Conservation (phyloP, 2,888 invertebrate species). For the Euplagia quadripunctaria region DNA sequence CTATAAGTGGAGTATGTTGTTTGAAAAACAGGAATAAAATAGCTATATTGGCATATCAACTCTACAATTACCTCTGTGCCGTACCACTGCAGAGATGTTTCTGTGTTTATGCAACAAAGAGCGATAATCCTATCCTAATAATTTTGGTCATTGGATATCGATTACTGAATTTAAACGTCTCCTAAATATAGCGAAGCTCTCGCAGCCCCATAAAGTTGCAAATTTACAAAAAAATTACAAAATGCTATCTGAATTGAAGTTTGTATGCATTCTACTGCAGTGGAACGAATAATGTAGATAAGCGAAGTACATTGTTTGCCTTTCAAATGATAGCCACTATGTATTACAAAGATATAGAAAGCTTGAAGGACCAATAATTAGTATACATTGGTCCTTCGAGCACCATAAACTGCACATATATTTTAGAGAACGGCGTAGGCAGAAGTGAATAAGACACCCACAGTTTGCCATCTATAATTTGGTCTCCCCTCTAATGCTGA, state of each 20-base stretch:
- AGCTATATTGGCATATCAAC: neutral
- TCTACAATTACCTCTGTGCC: neutral
- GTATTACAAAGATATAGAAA: neutral
- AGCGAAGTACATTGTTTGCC: neutral
- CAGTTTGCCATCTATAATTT: too few relatives aligned
- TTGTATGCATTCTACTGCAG: neutral
- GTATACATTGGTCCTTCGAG: too few relatives aligned
- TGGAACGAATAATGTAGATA: neutral
- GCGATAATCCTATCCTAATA: neutral
- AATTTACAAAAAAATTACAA: neutral
- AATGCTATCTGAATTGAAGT: too few relatives aligned
- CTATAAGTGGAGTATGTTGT: neutral
- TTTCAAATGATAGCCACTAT: neutral
- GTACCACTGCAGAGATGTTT: too few relatives aligned
- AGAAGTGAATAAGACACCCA: too few relatives aligned
- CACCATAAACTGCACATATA: too few relatives aligned
- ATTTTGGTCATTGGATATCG: neutral
- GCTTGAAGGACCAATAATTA: too few relatives aligned
- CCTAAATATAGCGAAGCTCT: neutral
- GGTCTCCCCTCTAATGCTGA: too few relatives aligned
- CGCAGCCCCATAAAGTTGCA: neutral
- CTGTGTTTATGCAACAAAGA: neutral
- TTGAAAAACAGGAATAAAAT: neutral
- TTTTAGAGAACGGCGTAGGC: too few relatives aligned
- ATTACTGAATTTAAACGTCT: neutral